phyloP scores from a whole-genome alignment of 1,140 invertebrate genomes.

The Sarcophaga bullata region DNA sequence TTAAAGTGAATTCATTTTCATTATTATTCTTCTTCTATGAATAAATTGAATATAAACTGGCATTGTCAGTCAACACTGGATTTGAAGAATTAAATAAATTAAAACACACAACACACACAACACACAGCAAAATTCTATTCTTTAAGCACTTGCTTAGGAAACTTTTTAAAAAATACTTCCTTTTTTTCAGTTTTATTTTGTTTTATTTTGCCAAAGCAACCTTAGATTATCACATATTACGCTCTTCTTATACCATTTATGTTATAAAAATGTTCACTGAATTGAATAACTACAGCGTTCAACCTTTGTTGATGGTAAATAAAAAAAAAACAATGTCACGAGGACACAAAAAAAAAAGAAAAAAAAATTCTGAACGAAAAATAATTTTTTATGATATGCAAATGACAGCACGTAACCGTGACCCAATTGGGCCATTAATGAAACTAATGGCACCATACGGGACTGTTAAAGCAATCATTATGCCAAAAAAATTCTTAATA shows the following conservation, averaged over 20 bases:
- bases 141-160: no score
- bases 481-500: no score
- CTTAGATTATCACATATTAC: neutral
- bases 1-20: no score
- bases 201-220: neutral
- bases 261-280: neutral
- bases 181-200: neutral
- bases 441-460: neutral
- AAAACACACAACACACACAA: no score
- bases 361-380: neutral
- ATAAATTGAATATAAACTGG: no score
- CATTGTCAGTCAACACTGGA: no score
- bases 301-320: neutral
- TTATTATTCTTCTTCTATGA: no score
- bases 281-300: neutral
- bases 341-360: neutral
- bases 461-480: no score
- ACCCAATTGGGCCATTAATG: no score
- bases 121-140: neutral
- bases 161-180: neutral
- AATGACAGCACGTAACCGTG: no score
- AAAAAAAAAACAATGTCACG: neutral
- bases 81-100: neutral
- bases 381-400: slow-evolving; percentile 19
- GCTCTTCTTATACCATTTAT: neutral